These are phyloP conservation scores for Xylocopa sonorina DNA, from an alignment of 1,140 invertebrate genomes.

Conservation along the genomic window DNA sequence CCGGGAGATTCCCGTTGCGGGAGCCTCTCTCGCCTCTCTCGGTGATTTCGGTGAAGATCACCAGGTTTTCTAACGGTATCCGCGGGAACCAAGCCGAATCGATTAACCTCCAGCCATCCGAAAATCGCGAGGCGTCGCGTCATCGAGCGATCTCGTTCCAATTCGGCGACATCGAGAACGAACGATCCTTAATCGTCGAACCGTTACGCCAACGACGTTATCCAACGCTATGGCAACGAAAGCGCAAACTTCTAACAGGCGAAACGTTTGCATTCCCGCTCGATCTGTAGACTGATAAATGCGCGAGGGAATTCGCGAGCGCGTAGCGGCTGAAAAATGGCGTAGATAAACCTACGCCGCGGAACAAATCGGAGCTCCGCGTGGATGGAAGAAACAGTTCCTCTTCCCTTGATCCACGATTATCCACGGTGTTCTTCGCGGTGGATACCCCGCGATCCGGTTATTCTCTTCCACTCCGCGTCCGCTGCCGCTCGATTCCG, in stretches of 20 bases:
- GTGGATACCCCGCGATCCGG: slow-evolving; percentile 35
- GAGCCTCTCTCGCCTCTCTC: slow-evolving; percentile 13
- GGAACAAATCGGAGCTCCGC: slow-evolving; percentile 33
- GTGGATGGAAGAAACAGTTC: slow-evolving; percentile 9
- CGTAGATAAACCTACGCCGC: slow-evolving; percentile 5
- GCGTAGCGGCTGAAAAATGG: slow-evolving; percentile 19
- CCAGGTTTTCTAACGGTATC: slow-evolving; percentile 47
- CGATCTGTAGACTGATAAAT: not conserved
- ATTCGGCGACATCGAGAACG: not conserved
- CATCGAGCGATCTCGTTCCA: not conserved
- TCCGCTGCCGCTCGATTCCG: slow-evolving; percentile 4
- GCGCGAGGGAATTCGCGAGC: not conserved
- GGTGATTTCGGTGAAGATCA: slow-evolving; percentile 30
- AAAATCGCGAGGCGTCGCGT: not conserved
- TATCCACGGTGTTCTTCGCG: slow-evolving; percentile 36
- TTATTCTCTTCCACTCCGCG: not conserved
- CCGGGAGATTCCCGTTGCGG: slow-evolving; percentile 58
- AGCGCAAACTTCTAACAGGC: too few relatives aligned
- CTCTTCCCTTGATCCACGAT: slow-evolving; percentile 32
- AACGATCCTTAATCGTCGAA: not conserved
- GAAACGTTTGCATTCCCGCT: not conserved
- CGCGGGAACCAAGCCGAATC: slow-evolving; percentile 45
- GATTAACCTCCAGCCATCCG: not conserved
- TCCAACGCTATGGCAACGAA: not conserved
- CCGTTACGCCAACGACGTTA: not conserved